phyloP scores from a whole-genome alignment of 2,888 invertebrate species.

The Limenitis arthemis region DNA sequence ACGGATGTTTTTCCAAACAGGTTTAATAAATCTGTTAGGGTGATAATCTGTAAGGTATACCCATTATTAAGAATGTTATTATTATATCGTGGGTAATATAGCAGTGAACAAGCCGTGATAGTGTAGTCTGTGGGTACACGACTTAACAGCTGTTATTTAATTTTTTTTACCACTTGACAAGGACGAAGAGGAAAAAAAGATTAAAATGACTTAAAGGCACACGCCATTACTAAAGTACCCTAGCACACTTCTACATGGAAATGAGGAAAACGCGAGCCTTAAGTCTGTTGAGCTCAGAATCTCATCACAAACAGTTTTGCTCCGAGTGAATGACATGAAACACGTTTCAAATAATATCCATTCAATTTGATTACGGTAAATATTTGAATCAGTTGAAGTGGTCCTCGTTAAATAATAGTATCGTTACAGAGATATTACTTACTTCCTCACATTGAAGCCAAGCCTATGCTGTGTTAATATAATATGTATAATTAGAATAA shows the following conservation, averaged over 20 bases:
- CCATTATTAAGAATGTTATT: too few species aligned
- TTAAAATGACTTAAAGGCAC: neutral
- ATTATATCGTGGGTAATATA: too few species aligned
- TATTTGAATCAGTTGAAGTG: neutral
- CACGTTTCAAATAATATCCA: constrained; percentile 52
- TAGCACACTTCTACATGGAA: constrained; percentile 27
- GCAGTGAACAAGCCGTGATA: too few species aligned
- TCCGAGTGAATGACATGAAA: constrained; percentile 25
- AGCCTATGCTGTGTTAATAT: too few species aligned
- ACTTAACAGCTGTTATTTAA: too few species aligned
- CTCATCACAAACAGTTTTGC: constrained; percentile 19
- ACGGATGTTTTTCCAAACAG: too few species aligned
- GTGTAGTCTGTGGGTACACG: too few species aligned
- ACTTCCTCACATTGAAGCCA: neutral
- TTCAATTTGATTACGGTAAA: constrained; percentile 51
- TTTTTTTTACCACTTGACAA: too few species aligned
- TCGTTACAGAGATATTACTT: neutral
- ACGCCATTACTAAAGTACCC: constrained; percentile 14
- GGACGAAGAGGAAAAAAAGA: neutral
- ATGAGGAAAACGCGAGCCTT: constrained; percentile 25
- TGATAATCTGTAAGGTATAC: too few species aligned
- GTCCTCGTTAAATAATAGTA: neutral
- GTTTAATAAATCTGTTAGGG: too few species aligned
- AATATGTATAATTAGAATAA: too few species aligned
- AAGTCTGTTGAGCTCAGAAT: constrained; percentile 24